Conservation (phyloP, 2,113 vertebrate genomes). For the Phainopepla nitens region DNA sequence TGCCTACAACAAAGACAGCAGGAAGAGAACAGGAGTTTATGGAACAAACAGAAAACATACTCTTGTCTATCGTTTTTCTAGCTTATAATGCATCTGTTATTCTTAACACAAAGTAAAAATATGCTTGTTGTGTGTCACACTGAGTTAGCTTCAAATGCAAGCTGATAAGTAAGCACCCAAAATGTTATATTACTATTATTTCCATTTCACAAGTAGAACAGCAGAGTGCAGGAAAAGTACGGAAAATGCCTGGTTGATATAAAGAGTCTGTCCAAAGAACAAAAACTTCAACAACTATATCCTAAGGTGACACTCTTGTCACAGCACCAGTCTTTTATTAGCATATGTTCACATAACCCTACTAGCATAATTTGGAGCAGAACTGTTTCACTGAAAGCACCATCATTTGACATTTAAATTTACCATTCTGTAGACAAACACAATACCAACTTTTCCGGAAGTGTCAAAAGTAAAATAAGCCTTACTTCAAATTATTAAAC, state of each 20-base stretch:
- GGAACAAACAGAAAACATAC: background rate
- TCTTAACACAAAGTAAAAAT: background rate
- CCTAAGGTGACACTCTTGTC: background rate
- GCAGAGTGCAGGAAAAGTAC: background rate
- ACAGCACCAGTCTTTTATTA: background rate
- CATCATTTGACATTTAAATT: background rate
- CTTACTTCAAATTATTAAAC: background rate
- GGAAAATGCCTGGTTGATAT: background rate
- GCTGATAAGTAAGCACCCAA: background rate
- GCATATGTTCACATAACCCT: background rate
- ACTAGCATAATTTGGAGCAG: background rate
- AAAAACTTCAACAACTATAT: background rate
- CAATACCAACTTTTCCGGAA: background rate
- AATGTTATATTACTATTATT: background rate
- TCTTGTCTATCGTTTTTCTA: background rate
- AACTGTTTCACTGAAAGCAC: background rate
- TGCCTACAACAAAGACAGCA: constrained; percentile 70
- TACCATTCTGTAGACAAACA: background rate
- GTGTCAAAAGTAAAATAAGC: background rate
- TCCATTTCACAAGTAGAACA: background rate
- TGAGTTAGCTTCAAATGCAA: background rate
- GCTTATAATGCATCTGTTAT: background rate
- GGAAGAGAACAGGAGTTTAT: background rate
- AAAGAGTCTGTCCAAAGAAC: background rate
- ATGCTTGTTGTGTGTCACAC: background rate